Percentiles rank a stretch among this genome's conserved stretches.
These are phyloP conservation scores for Mohoua ochrocephala DNA, from an alignment of 2,113 vertebrate genomes.

Conservation along the genomic window DNA sequence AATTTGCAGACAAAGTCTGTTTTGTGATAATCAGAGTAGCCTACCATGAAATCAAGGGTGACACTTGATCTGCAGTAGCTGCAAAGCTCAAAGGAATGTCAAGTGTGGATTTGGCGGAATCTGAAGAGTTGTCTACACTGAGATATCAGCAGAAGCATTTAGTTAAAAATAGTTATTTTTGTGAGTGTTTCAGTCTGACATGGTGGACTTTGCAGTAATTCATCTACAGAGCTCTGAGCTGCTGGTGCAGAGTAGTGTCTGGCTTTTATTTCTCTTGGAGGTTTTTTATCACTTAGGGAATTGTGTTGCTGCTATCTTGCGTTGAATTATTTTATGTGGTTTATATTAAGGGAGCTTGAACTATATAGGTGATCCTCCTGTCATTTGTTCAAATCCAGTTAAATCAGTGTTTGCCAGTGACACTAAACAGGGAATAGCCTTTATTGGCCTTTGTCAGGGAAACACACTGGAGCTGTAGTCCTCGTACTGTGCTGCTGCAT, in stretches of 20 bases:
- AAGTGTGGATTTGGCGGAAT: neutral
- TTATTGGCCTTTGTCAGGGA: neutral
- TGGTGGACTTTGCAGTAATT: neutral
- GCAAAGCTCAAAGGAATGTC: neutral
- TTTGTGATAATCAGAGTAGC: neutral
- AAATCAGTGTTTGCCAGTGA: neutral
- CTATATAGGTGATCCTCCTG: neutral
- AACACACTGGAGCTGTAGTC: neutral
- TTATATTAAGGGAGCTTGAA: neutral
- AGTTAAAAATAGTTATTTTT: neutral
- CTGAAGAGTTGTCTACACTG: neutral
- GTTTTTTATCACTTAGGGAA: neutral
- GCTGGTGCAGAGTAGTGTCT: neutral
- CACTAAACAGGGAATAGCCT: neutral
- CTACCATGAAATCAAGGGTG: neutral
- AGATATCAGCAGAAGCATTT: neutral
- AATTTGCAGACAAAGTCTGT: neutral
- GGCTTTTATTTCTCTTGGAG: neutral
- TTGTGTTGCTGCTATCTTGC: neutral
- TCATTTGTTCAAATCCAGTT: neutral
- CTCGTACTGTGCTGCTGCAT: neutral
- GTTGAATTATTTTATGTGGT: neutral
- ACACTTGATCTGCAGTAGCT: neutral
- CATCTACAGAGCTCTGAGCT: neutral
- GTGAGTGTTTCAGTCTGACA: neutral